Base-by-base conservation (phyloP, 1,140 invertebrate genomes). In the Drosophila parabipectinata region DNA sequence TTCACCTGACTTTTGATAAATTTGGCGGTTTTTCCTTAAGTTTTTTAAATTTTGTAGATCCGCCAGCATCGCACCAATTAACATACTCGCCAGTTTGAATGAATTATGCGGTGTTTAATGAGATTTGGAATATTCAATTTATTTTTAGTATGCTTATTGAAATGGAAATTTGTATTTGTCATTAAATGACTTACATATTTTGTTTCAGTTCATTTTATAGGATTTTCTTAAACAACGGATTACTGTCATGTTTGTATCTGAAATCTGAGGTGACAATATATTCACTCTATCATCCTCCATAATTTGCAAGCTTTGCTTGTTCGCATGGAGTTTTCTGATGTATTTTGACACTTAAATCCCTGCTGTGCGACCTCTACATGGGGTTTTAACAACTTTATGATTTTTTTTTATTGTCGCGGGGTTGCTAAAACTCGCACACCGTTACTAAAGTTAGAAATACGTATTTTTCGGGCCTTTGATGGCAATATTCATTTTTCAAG, bases 341-440 rank as follows among this genome's bases (percentile, higher is more conserved):
- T 71, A 59, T 78, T 78, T 79, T 76, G 71, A 83, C 72, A 84
- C 58, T 41, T 82, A 52, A 62, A 62, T 37, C 71, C 52, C 51
- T 5, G 30, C 44, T 37, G 47, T 60, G 54, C 8, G 58, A 54
- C 80, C 79, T 84, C 57, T 66, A 67, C 37, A 37, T 48, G 6
- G 24, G 61, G 61, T 69, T 79, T 75, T 69, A 66, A 66, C 55
- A 64, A 39, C 15, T 48, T 26, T 51, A 32, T 37, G 47, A 54
- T 66, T 48, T 21, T 56, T 32, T 32, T 37, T 44, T 57, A 61
- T 59, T 57, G 45, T 8, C 41, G 28, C 15, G 41, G 47, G 18
- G 15, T 57, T 71, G 72, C 52, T 60, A 67, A 83, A 76, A 52
- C 44, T 45, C 41, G n/a, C 1, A 24, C 9, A 52, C 39, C 72